Conservation (phyloP, 2,888 invertebrate genomes). For the Acrobasis consociella region DNA sequence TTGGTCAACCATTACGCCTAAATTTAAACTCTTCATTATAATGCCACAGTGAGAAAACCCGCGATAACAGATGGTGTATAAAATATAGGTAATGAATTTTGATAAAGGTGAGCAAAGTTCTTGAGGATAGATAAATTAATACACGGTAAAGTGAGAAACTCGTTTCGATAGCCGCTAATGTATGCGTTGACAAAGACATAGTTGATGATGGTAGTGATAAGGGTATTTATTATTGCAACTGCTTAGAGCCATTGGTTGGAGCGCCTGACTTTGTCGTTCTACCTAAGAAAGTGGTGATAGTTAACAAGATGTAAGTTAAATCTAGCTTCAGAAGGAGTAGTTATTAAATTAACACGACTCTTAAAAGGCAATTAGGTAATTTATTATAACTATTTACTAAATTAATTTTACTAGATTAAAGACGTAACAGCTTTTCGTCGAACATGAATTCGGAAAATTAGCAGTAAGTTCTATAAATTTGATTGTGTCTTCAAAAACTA, state of each 20-base stretch:
- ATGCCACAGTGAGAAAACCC: conserved; percentile 78
- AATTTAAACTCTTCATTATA: conserved; percentile 83
- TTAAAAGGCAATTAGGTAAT: too few relatives aligned
- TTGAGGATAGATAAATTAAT: conserved; percentile 54
- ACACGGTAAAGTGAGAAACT: conserved; percentile 44
- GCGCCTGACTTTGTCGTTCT: background rate
- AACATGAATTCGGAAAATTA: too few relatives aligned
- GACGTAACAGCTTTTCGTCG: too few relatives aligned
- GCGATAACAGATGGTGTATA: conserved; percentile 71
- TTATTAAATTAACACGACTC: too few relatives aligned
- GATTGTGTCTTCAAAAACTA: too few relatives aligned
- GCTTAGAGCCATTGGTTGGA: conserved; percentile 35
- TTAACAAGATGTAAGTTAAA: too few relatives aligned
- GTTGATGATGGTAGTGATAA: conserved; percentile 48
- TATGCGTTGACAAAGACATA: conserved; percentile 49
- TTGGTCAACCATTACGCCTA: conserved; percentile 82
- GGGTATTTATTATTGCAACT: conserved; percentile 42
- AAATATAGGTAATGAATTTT: conserved; percentile 78
- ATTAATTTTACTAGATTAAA: too few relatives aligned
- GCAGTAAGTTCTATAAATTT: too few relatives aligned
- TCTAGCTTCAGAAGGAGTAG: too few relatives aligned
- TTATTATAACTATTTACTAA: too few relatives aligned
- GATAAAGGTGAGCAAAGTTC: conserved; percentile 61
- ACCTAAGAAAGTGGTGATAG: background rate
- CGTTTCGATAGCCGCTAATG: conserved; percentile 53